Evolutionary conservation across 1,140 invertebrate genomes (phyloP), one percentile per base, ranked within the genome.

Genomic region (Planococcus citri): DNA sequence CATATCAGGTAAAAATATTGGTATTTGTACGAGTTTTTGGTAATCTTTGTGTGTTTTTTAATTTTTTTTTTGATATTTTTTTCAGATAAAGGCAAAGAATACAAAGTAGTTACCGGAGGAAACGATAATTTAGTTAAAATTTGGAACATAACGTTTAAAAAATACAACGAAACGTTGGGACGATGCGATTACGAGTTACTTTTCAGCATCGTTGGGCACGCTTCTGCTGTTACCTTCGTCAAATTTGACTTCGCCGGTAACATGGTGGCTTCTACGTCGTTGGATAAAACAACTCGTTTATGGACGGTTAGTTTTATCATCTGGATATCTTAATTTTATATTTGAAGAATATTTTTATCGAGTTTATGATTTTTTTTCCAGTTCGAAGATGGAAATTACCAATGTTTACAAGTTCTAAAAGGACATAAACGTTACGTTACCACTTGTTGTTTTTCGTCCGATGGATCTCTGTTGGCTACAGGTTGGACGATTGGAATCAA

Each of bases 71-170:
- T n/a, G 9, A 72, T 70, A 71, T 72, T 4, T 6, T 68, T 71
- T 68, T n/a, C 14, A 72, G 72, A 71, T 72, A 41, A 71, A 70
- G 73, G 70, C 14, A 72, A 73, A 51, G 71, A 78, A 17, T 87
- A 86, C 75, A 79, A 84, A 57, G 73, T 89, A 70, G 85, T 86
- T 12, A 84, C 84, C 2, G 82, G 87, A 74, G 89, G 89, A 1
- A 88, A 88, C 73, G 88, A 89, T 76, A 83, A 88, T 74, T 75
- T 81, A n/a, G 82, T 90, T 0, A 88, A 88, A 76, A 74, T 91
- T 10, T 92, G 89, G 89, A 82, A 83, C 57, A 81, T 90, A 9
- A 25, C 29, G 0, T 68, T 41, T n/a, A 69, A 38, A 68, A 69
- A 72, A 21, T 25, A 8, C 8, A 68, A 27, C 12, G 25, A 29